Evolutionary conservation across 2,797 vertebrate species (phyloP).

Genomic region (Gephyroberyx darwinii): DNA sequence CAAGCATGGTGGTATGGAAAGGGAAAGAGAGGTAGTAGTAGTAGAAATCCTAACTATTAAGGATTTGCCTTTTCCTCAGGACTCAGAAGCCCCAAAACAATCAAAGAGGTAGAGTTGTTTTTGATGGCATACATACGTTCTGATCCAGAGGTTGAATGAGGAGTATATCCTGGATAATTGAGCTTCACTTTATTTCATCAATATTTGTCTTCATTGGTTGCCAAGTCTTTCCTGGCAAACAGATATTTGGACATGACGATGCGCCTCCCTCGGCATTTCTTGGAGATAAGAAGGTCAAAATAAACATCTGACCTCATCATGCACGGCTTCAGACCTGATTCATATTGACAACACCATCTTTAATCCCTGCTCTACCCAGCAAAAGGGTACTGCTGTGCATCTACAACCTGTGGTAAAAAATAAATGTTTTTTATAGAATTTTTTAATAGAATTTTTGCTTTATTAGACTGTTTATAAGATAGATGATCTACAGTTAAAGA

Average conservation of each 20-base stretch:
- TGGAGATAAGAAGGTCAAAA: conserved; percentile 3
- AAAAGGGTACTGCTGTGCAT: too few species aligned
- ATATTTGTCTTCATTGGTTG: conserved; percentile 13
- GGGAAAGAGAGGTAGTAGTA: neutral
- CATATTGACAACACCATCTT: too few species aligned
- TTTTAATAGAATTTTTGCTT: too few species aligned
- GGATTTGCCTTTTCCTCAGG: neutral
- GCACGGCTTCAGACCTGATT: conserved; percentile 11
- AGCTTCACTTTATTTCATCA: conserved; percentile 1
- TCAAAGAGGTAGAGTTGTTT: conserved; percentile 3
- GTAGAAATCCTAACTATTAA: neutral
- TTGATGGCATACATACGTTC: neutral
- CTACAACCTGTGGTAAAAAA: neutral
- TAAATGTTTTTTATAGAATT: neutral
- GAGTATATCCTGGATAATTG: neutral
- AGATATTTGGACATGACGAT: neutral
- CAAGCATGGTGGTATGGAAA: neutral
- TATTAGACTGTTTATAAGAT: too few species aligned
- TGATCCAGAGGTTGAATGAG: neutral
- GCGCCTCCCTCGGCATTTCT: neutral
- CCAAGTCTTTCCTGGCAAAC: conserved; percentile 14
- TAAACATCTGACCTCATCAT: neutral
- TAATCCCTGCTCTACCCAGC: too few species aligned
- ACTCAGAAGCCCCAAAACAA: neutral
- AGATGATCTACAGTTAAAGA: neutral